These are phyloP conservation scores for Timema cristinae DNA, from an alignment of 2,888 invertebrate species.

Conservation along the genomic window DNA sequence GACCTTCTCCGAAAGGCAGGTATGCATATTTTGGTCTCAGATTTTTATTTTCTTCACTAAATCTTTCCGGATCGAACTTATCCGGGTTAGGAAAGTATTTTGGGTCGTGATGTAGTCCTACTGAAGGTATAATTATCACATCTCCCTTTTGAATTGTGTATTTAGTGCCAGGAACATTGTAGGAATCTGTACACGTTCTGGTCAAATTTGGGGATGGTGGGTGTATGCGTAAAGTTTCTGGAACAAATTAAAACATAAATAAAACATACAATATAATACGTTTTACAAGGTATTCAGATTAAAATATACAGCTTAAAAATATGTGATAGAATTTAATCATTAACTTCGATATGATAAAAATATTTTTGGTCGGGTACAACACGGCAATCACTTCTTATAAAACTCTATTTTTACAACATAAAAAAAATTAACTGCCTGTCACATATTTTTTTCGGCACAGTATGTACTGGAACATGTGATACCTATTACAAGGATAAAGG, in stretches of 20 bases:
- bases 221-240: conserved; percentile 50
- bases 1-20: conserved; percentile 46
- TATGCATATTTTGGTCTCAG: conserved; percentile 35
- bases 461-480: too few species aligned
- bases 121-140: conserved; percentile 42
- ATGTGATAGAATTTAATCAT: too few species aligned
- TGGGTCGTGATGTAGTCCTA: conserved; percentile 48
- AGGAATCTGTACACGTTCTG: conserved; percentile 51
- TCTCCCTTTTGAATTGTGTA: conserved; percentile 34
- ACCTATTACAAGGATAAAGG: too few species aligned
- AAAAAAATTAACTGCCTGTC: too few species aligned
- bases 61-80: conserved; percentile 52
- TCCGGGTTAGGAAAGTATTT: conserved; percentile 49
- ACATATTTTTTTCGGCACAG: too few species aligned
- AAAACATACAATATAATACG: too few species aligned
- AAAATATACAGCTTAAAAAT: too few species aligned
- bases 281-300: too few species aligned
- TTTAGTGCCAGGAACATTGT: conserved; percentile 39
- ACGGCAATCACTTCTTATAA: too few species aligned
- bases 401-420: too few species aligned
- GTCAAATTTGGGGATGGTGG: conserved; percentile 52
- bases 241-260: background rate
- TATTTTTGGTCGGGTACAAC: too few species aligned
- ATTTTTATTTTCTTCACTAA: conserved; percentile 41
- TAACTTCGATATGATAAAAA: too few species aligned